A percentile compares a stretch with the other conserved stretches of the same genome.
These are phyloP conservation scores for Yoshiicerus persimilis DNA, from an alignment of 1,140 invertebrate species.

Conservation along the genomic window DNA sequence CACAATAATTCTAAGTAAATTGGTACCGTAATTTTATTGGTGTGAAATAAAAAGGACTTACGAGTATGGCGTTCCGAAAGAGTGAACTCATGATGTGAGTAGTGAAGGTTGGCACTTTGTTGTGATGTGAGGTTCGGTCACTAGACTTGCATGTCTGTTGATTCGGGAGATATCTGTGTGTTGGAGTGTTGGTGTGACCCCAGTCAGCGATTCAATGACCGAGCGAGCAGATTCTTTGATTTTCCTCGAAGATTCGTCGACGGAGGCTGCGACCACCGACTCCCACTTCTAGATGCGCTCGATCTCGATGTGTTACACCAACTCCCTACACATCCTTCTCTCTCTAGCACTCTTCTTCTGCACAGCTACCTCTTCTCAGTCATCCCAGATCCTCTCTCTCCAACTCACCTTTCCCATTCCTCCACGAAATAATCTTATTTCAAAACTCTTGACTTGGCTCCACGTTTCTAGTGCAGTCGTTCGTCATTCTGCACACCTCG, in stretches of 20 bases:
- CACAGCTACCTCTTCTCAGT: too few relatives aligned
- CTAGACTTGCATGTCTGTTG: neutral
- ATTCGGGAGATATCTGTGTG: neutral
- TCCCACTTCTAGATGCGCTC: too few relatives aligned
- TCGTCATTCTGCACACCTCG: too few relatives aligned
- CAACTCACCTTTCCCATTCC: too few relatives aligned
- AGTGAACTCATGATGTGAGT: neutral
- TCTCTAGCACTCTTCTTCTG: neutral
- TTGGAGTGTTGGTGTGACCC: neutral
- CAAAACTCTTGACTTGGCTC: too few relatives aligned
- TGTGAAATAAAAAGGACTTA: neutral
- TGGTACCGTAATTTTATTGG: neutral
- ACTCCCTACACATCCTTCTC: neutral
- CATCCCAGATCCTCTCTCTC: too few relatives aligned
- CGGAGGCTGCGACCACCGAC: neutral
- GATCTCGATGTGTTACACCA: too few relatives aligned
- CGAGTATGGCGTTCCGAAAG: neutral
- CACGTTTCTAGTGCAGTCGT: too few relatives aligned
- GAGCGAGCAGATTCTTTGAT: neutral
- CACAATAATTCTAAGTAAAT: neutral
- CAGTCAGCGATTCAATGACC: neutral
- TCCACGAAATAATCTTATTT: too few relatives aligned
- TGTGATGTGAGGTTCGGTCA: neutral
- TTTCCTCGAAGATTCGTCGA: neutral
- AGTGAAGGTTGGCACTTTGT: neutral